These are phyloP conservation scores for Orgyia antiqua DNA, from an alignment of 2,888 invertebrate genomes.

Conservation along the genomic window DNA sequence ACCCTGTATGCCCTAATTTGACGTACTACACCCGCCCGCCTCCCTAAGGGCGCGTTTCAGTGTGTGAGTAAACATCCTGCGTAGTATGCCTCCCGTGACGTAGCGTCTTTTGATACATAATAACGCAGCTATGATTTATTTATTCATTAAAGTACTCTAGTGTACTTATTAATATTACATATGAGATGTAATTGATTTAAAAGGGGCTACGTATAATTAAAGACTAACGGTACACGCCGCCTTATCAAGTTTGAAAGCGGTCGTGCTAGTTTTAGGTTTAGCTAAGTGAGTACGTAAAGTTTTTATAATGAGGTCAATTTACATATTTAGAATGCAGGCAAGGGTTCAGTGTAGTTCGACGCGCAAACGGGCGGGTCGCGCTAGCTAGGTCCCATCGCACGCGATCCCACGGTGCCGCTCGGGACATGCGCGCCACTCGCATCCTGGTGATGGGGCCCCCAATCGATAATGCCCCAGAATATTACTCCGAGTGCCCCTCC, in stretches of 20 bases:
- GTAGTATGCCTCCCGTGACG: constrained; percentile 30
- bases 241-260: constrained; percentile 14
- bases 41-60: constrained; percentile 31
- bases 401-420: constrained; percentile 24
- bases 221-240: constrained; percentile 21
- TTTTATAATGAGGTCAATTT: constrained; percentile 22
- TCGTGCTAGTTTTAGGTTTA: constrained; percentile 18
- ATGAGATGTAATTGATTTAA: constrained; percentile 13
- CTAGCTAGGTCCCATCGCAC: constrained; percentile 26
- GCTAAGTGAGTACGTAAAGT: constrained; percentile 19
- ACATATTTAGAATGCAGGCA: constrained; percentile 17
- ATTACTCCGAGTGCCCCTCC: constrained; percentile 46
- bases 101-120: constrained; percentile 31
- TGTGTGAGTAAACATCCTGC: constrained; percentile 48
- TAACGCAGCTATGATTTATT: constrained; percentile 28
- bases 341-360: not conserved
- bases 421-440: constrained; percentile 56
- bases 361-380: constrained; percentile 9
- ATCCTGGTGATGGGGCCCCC: constrained; percentile 60
- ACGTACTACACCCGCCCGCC: constrained; percentile 50
- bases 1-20: constrained; percentile 77
- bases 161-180: constrained; percentile 17
- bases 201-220: constrained; percentile 7
- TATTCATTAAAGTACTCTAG: constrained; percentile 22
- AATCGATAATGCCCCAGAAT: constrained; percentile 72